A percentile compares a stretch with the other conserved stretches of the same genome.
Evolutionary conservation across 2,888 invertebrate species (phyloP).

Genomic region (Patella ulyssiponensis): DNA sequence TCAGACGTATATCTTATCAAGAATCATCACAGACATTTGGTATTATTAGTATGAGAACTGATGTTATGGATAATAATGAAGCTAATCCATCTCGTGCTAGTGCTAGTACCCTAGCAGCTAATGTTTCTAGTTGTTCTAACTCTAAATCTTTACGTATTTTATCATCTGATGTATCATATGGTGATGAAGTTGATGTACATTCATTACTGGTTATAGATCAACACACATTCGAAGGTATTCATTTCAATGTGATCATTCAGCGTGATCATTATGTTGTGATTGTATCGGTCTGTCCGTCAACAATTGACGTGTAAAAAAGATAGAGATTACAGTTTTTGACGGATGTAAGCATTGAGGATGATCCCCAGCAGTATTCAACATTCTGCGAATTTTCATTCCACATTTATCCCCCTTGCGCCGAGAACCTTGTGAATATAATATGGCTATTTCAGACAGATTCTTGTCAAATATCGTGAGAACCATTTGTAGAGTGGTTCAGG

Average conservation of each 20-base stretch:
- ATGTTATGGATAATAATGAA: slow-evolving; percentile 83
- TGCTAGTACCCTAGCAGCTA: slow-evolving; percentile 83
- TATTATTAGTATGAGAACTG: slow-evolving; percentile 90
- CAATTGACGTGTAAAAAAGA: not conserved
- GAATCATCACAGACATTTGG: slow-evolving; percentile 87
- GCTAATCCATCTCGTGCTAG: slow-evolving; percentile 79
- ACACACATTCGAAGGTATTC: slow-evolving; percentile 88
- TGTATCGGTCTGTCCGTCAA: not conserved
- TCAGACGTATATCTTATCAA: slow-evolving; percentile 91
- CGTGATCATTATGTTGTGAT: not conserved
- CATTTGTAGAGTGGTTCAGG: too few relatives aligned
- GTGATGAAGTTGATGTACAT: slow-evolving; percentile 91
- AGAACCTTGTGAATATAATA: too few relatives aligned
- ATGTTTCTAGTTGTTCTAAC: slow-evolving; percentile 75
- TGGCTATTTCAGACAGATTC: too few relatives aligned
- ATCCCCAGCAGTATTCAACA: too few relatives aligned
- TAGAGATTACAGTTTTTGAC: too few relatives aligned
- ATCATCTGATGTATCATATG: slow-evolving; percentile 75
- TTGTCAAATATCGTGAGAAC: too few relatives aligned
- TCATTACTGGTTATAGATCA: slow-evolving; percentile 90
- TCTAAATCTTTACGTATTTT: slow-evolving; percentile 66
- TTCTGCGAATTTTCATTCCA: too few relatives aligned
- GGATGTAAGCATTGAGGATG: too few relatives aligned
- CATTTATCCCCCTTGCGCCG: too few relatives aligned
- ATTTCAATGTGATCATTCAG: too few relatives aligned